Evolutionary conservation across 2,888 invertebrate species (phyloP).

Genomic region (Lymantria monacha): DNA sequence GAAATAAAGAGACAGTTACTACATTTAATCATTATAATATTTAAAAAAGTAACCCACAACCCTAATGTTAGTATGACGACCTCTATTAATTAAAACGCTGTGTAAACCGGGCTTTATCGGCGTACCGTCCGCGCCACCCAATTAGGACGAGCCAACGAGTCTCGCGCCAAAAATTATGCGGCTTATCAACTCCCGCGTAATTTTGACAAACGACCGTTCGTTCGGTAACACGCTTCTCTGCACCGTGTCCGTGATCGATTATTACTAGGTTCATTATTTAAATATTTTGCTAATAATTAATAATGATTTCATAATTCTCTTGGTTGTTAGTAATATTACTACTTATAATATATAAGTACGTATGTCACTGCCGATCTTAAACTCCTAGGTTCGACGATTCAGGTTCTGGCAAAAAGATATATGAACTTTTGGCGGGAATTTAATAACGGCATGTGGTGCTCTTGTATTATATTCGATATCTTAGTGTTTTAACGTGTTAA

Average conservation of each 20-base stretch:
- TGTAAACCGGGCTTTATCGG: slow-evolving; percentile 80
- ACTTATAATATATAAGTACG: too few species aligned
- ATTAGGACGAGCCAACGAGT: slow-evolving; percentile 60
- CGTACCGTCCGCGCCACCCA: slow-evolving; percentile 64
- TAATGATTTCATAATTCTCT: too few species aligned
- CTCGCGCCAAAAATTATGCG: slow-evolving; percentile 79
- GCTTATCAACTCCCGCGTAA: slow-evolving; percentile 74
- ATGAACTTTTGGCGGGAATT: too few species aligned
- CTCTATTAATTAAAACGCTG: slow-evolving; percentile 80
- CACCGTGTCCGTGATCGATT: slow-evolving; percentile 60
- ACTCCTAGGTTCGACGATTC: too few species aligned
- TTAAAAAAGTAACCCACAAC: neutral
- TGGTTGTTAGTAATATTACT: too few species aligned
- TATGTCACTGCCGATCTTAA: too few species aligned
- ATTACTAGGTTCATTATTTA: slow-evolving; percentile 28
- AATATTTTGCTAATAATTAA: too few species aligned
- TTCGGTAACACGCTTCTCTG: slow-evolving; percentile 54
- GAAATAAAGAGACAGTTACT: too few species aligned
- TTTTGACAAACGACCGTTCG: slow-evolving; percentile 73
- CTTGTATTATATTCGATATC: too few species aligned
- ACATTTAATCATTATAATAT: neutral
- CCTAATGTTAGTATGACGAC: slow-evolving; percentile 55
- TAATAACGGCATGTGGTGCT: too few species aligned
- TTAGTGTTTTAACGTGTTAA: too few species aligned
- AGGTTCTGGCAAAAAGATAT: too few species aligned